phyloP scores from a whole-genome alignment of 1,140 invertebrate genomes.

The Gonioctena quinquepunctata region DNA sequence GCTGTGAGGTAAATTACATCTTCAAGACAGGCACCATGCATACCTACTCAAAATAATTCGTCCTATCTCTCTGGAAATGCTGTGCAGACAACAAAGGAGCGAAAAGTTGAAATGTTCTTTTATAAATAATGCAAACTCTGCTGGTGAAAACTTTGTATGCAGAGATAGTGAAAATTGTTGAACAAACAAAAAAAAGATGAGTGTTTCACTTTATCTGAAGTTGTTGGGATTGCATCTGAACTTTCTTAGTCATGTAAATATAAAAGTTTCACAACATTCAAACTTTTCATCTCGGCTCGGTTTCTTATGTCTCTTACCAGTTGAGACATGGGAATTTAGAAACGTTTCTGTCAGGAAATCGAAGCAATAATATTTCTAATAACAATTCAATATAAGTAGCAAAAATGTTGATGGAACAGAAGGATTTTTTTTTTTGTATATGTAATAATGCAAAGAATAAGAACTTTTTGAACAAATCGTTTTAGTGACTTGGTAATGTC shows the following conservation, averaged over 20 bases:
- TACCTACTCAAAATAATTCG: not conserved
- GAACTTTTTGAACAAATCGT: too few species aligned
- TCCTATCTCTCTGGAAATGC: not conserved
- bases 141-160: not conserved
- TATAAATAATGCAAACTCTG: not conserved
- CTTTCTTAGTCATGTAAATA: not conserved
- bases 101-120: not conserved
- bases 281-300: too few species aligned
- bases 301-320: too few species aligned
- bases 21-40: not conserved
- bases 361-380: too few species aligned
- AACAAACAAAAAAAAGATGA: not conserved
- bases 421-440: too few species aligned
- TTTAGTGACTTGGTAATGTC: too few species aligned
- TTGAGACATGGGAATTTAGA: too few species aligned
- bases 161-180: not conserved
- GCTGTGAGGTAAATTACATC: not conserved
- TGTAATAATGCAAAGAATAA: too few species aligned
- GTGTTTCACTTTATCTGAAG: not conserved
- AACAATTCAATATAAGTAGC: too few species aligned
- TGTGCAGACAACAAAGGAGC: not conserved
- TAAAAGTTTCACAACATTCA: not conserved
- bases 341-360: too few species aligned
- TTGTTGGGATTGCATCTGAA: not conserved
- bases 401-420: too few species aligned